Base-by-base conservation (phyloP, 2,797 vertebrate genomes). In the Vireo griseus region DNA sequence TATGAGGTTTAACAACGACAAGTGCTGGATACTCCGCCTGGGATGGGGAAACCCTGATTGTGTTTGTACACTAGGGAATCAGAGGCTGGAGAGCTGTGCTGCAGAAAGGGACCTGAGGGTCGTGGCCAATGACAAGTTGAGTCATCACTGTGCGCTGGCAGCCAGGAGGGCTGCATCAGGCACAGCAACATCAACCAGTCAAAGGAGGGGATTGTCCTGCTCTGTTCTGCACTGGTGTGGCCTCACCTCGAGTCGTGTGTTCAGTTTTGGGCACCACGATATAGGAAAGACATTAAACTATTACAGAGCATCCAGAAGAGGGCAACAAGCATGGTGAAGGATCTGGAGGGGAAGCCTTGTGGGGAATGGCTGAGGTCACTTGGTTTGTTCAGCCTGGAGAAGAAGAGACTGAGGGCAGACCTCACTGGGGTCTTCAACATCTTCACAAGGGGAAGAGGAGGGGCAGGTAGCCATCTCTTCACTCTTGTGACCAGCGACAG, bases 201-300 rank as follows among this genome's bases (percentile, higher is more conserved):
- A 10, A 21, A 24, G 37, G 28, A 39, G 14, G 14, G 2, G 22
- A 44, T 82, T 62, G 20, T 69, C 44, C 19, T 0, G 0, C 19
- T 62, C 48, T 63, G n/a, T 50, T 76, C 50, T 69, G 24, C n/a
- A 11, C 22, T 63, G 24, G 14, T 8, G 17, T 18, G 4, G 7
- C 44, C 12, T 57, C 33, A 40, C 10, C 57, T 63, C 0, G 0
- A 40, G 26, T 57, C 2, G 31, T 57, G 14, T 24, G 14, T 15
- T 25, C 21, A 24, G 51, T 45, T 89, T 45, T 13, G 44, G 20
- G 37, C 9, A 24, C 17, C 22, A 5, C 3, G 7, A 2, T 63
- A 11, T 22, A 8, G 31, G 24, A 18, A 69, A 39, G 39, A 16
- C 6, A 16, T 31, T 16, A 40, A 31, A 12, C 14, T 35, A 2